phyloP scores from a whole-genome alignment of 2,888 invertebrate species.

The Formica aserva region DNA sequence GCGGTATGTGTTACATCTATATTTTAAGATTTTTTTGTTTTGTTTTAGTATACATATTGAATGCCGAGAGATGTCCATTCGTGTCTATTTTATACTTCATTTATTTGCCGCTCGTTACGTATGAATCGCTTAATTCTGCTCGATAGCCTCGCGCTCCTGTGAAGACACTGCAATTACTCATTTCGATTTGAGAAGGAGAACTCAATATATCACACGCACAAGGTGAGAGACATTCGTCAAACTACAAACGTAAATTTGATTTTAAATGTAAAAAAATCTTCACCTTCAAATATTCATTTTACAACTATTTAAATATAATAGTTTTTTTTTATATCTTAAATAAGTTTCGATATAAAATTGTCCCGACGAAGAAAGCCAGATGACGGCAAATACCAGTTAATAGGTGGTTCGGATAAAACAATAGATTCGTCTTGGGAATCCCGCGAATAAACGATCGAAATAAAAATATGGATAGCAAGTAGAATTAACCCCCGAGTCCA shows the following conservation, averaged over 20 bases:
- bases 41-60: constrained; percentile 65
- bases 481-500: constrained; percentile 59
- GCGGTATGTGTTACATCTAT: constrained; percentile 54
- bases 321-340: constrained; percentile 85
- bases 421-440: constrained; percentile 75
- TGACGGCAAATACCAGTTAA: constrained; percentile 83
- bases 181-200: constrained; percentile 79
- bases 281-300: constrained; percentile 85
- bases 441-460: constrained; percentile 25
- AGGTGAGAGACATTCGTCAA: constrained; percentile 85
- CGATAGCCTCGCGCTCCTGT: constrained; percentile 73
- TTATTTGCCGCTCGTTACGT: constrained; percentile 58
- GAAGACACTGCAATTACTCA: constrained; percentile 72
- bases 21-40: constrained; percentile 34
- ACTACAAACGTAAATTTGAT: constrained; percentile 85
- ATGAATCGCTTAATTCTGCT: constrained; percentile 62
- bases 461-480: constrained; percentile 50
- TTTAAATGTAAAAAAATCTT: constrained; percentile 84
- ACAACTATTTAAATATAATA: constrained; percentile 86
- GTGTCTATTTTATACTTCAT: constrained; percentile 55
- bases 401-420: constrained; percentile 80
- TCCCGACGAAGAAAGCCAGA: constrained; percentile 83
- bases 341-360: constrained; percentile 85
- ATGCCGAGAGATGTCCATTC: constrained; percentile 70
- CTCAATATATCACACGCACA: constrained; percentile 83